Percentiles rank a stretch among this genome's conserved stretches.
Evolutionary conservation across 2,888 invertebrate genomes (phyloP).

Genomic region (Eilema griseolum): DNA sequence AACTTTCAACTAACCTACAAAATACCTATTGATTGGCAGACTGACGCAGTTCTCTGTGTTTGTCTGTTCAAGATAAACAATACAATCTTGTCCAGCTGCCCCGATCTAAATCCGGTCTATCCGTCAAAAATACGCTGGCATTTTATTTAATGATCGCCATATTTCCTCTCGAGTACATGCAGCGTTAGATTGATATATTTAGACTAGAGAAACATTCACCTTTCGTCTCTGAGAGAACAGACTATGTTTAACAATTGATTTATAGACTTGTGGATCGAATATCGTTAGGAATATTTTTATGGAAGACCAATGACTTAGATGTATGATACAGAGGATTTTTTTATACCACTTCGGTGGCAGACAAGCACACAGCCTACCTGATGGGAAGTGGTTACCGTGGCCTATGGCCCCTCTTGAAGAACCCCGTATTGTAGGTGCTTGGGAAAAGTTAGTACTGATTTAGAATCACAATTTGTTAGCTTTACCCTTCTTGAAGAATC

Average conservation of each 20-base stretch:
- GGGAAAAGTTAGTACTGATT: too few relatives aligned
- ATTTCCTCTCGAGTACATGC: conserved; percentile 6
- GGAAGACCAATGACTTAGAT: neutral
- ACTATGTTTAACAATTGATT: conserved; percentile 7
- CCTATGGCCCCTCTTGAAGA: too few relatives aligned
- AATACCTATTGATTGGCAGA: too few relatives aligned
- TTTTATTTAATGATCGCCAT: conserved; percentile 16
- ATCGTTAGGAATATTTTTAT: neutral
- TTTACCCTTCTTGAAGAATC: too few relatives aligned
- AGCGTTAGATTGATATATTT: conserved; percentile 15
- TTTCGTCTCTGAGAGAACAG: conserved; percentile 10
- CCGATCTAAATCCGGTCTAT: conserved; percentile 8
- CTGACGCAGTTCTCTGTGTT: too few relatives aligned
- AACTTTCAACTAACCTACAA: too few relatives aligned
- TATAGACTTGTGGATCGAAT: neutral
- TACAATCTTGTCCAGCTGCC: conserved; percentile 10
- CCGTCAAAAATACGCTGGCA: conserved; percentile 11
- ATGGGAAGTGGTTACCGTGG: too few relatives aligned
- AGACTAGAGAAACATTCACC: conserved; percentile 18
- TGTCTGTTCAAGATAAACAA: neutral
- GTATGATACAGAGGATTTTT: neutral
- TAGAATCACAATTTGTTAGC: too few relatives aligned
- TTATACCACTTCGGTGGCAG: too few relatives aligned
- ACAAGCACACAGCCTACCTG: too few relatives aligned
- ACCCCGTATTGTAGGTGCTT: too few relatives aligned